Evolutionary conservation across 2,113 vertebrate species (phyloP).

Genomic region (Nematolebias whitei): DNA sequence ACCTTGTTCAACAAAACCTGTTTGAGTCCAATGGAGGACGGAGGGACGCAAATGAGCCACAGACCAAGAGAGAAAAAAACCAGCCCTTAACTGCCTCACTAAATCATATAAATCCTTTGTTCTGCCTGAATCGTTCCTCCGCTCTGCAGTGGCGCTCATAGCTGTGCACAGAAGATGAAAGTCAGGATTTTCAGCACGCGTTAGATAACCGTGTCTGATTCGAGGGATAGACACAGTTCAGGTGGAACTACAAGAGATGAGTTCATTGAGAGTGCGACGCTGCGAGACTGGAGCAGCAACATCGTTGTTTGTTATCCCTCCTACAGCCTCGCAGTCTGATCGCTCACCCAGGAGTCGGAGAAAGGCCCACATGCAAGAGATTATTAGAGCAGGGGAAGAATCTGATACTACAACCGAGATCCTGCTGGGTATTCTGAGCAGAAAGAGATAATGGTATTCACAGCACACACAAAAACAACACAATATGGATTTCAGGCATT

Average conservation of each 20-base stretch:
- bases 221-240: slow-evolving; percentile 37
- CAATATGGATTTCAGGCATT: slow-evolving; percentile 63
- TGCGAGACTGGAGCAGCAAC: slow-evolving; percentile 35
- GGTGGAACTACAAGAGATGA: slow-evolving; percentile 26
- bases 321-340: slow-evolving; percentile 42
- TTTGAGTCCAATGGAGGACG: slow-evolving; percentile 31
- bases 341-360: slow-evolving; percentile 30
- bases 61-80: slow-evolving; percentile 10
- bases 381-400: slow-evolving; percentile 27
- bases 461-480: slow-evolving; percentile 42
- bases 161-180: slow-evolving; percentile 54
- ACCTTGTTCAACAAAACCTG: slow-evolving; percentile 27
- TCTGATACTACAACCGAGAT: slow-evolving; percentile 20
- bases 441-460: slow-evolving; percentile 49
- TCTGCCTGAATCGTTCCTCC: slow-evolving; percentile 47
- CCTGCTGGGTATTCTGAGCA: slow-evolving; percentile 7
- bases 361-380: slow-evolving; percentile 22
- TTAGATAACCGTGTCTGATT: slow-evolving; percentile 63
- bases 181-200: slow-evolving; percentile 47
- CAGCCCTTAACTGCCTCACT: slow-evolving; percentile 40
- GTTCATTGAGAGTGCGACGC: slow-evolving; percentile 31
- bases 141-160: slow-evolving; percentile 40
- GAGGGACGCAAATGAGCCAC: slow-evolving; percentile 22
- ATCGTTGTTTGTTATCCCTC: slow-evolving; percentile 57
- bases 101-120: slow-evolving; percentile 52